These are phyloP conservation scores for Notothenia coriiceps DNA, from an alignment of 2,113 vertebrate species.

Conservation along the genomic window DNA sequence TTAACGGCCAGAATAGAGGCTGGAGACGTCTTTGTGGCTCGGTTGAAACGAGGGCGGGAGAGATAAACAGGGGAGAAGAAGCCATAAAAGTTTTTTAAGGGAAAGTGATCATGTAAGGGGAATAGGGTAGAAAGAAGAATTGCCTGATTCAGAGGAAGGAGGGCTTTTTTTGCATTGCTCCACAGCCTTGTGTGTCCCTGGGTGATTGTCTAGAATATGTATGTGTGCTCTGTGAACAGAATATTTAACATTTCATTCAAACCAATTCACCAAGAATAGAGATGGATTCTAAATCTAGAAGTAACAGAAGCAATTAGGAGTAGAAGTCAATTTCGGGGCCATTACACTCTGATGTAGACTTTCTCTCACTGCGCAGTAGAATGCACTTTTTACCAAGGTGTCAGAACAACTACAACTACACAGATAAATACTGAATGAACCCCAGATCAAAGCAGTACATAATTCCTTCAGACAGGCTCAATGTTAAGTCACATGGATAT, in stretches of 20 bases:
- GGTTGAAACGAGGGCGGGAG: conserved; percentile 33
- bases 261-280: conserved; percentile 15
- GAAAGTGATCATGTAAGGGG: conserved; percentile 27
- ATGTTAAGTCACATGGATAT: conserved; percentile 6
- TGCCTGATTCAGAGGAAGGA: conserved; percentile 10
- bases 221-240: conserved; percentile 34
- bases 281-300: conserved; percentile 48
- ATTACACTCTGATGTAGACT: conserved; percentile 16
- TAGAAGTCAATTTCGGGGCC: conserved; percentile 25
- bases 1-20: conserved; percentile 21
- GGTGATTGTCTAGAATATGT: conserved; percentile 35
- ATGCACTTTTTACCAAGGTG: conserved; percentile 27
- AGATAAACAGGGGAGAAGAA: conserved; percentile 39
- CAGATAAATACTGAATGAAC: conserved; percentile 55
- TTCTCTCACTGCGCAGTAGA: conserved; percentile 44
- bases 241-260: conserved; percentile 54
- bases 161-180: conserved; percentile 20
- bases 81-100: conserved; percentile 6
- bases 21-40: conserved; percentile 15
- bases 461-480: conserved; percentile 26
- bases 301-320: conserved; percentile 37
- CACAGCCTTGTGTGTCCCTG: conserved; percentile 9
- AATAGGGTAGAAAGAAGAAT: conserved; percentile 33
- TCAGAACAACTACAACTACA: conserved; percentile 30
- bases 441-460: conserved; percentile 20